These are phyloP conservation scores for Dasypus novemcinctus DNA, from an alignment of 2,113 vertebrate species.

Conservation along the genomic window DNA sequence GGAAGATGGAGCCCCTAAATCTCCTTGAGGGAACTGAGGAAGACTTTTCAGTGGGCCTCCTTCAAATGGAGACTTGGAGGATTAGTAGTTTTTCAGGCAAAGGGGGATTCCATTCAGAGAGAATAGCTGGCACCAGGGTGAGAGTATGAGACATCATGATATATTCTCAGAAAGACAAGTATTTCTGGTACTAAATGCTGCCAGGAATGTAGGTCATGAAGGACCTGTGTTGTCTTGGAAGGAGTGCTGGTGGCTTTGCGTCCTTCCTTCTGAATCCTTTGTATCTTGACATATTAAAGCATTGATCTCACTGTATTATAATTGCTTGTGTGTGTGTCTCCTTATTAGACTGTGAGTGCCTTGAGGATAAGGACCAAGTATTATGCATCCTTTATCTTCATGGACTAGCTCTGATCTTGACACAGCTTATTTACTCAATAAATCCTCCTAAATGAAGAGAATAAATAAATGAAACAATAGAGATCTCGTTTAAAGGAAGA, in stretches of 20 bases:
- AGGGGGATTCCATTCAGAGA: not conserved
- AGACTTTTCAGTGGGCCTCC: not conserved
- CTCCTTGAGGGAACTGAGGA: not conserved
- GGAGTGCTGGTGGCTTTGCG: accelerated
- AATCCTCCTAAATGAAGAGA: not conserved
- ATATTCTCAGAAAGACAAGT: not conserved
- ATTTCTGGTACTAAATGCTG: not conserved
- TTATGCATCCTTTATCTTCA: not conserved
- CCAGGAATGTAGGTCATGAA: not conserved
- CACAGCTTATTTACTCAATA: not conserved
- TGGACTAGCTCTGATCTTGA: not conserved
- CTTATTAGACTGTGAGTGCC: not conserved
- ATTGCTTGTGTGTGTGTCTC: not conserved
- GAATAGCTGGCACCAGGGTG: not conserved
- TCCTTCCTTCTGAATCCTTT: not conserved
- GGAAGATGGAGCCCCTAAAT: not conserved
- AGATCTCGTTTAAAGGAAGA: not conserved
- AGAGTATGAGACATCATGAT: not conserved
- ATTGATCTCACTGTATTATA: not conserved
- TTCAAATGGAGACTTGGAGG: not conserved
- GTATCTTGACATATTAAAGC: not conserved
- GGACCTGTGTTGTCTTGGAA: not conserved
- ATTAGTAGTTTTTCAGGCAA: not conserved
- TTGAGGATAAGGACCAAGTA: not conserved
- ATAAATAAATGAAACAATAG: not conserved